A percentile compares a stretch with the other conserved stretches of the same genome.
These are phyloP conservation scores for Stenchaetothrips biformis DNA, from an alignment of 2,888 invertebrate species.

Conservation along the genomic window DNA sequence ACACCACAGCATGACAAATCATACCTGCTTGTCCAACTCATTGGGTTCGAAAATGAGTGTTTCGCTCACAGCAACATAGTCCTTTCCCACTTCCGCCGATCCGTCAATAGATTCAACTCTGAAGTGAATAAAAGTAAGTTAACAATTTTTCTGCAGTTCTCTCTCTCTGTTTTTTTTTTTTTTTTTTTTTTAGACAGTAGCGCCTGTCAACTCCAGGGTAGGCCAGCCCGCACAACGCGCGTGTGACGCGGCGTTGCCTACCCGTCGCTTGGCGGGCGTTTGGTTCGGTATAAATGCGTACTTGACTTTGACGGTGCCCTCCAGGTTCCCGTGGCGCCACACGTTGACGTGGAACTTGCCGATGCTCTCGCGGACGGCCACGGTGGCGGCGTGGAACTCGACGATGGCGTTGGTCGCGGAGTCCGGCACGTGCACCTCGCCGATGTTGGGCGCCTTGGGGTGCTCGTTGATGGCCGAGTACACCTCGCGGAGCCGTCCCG, in stretches of 20 bases:
- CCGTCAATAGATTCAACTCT: conserved; percentile 56
- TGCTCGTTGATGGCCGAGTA: conserved; percentile 47
- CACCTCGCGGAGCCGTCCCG: conserved; percentile 41
- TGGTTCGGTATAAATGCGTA: conserved; percentile 37
- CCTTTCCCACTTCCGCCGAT: conserved; percentile 52
- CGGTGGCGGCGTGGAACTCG: conserved; percentile 52
- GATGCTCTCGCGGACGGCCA: conserved; percentile 53
- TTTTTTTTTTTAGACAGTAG: no score
- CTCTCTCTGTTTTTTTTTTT: no score
- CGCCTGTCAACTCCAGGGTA: no score
- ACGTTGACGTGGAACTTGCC: conserved; percentile 48
- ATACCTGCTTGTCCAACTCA: conserved; percentile 48
- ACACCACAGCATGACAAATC: not conserved
- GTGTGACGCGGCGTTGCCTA: not conserved
- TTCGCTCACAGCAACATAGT: conserved; percentile 52
- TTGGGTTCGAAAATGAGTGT: conserved; percentile 50
- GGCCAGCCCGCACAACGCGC: no score
- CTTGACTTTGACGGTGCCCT: conserved; percentile 48
- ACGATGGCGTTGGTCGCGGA: conserved; percentile 47
- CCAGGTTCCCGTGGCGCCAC: conserved; percentile 49
- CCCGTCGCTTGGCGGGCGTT: no score
- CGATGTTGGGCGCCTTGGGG: conserved; percentile 43
- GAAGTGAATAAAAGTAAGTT: conserved; percentile 32
- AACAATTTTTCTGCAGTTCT: not conserved
- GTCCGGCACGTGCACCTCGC: conserved; percentile 38